Evolutionary conservation across 2,113 vertebrate genomes (phyloP).

Genomic region (Oxyruncus cristatus): DNA sequence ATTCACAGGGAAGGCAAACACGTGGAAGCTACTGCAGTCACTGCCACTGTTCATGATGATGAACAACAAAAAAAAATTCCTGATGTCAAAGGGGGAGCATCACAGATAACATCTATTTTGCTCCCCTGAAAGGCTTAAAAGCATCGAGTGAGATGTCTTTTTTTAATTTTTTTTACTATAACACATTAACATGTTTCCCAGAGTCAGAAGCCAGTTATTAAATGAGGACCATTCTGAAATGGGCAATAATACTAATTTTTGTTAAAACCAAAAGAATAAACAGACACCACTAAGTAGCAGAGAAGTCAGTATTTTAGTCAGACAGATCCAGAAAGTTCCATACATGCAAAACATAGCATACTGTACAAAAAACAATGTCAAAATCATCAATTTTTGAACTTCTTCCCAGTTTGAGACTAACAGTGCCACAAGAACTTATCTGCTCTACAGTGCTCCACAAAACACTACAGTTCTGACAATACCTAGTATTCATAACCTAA

Average conservation of each 20-base stretch:
- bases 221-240: neutral
- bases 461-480: neutral
- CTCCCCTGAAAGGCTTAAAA: neutral
- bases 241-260: neutral
- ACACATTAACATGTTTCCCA: neutral
- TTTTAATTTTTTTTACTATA: neutral
- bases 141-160: neutral
- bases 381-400: neutral
- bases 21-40: neutral
- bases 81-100: neutral
- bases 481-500: neutral
- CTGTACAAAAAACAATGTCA: neutral
- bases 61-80: neutral
- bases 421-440: neutral
- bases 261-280: neutral
- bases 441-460: neutral
- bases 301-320: slow-evolving; percentile 29
- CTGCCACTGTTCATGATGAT: neutral
- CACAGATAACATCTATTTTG: neutral
- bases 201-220: neutral
- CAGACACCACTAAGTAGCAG: neutral
- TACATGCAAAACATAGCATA: slow-evolving; percentile 7
- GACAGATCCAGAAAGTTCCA: neutral
- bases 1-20: neutral
- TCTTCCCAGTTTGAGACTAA: neutral